These are phyloP conservation scores for Thalassoma bifasciatum DNA, from an alignment of 2,113 vertebrate species.

Conservation along the genomic window DNA sequence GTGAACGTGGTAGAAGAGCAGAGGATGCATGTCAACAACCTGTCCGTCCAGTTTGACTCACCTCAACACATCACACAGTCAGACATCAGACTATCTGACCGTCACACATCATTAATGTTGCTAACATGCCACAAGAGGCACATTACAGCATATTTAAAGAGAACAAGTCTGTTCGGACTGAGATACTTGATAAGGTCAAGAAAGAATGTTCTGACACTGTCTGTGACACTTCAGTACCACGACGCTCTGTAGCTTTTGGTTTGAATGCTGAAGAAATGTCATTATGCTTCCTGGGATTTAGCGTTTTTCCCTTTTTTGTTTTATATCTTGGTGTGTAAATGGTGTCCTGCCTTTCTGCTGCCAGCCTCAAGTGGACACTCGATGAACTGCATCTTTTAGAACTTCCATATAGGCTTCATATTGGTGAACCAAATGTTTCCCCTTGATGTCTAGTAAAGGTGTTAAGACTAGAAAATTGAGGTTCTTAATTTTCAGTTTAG, in stretches of 20 bases:
- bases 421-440: too few relatives aligned
- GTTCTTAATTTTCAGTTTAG: too few relatives aligned
- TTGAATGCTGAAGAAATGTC: background rate
- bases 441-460: too few relatives aligned
- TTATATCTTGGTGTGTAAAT: too few relatives aligned
- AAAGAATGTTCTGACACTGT: background rate
- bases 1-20: conserved; percentile 17
- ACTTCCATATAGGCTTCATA: too few relatives aligned
- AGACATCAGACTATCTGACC: conserved; percentile 30
- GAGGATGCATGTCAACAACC: conserved; percentile 1
- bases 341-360: too few relatives aligned
- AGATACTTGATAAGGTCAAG: conserved; percentile 10
- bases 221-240: background rate
- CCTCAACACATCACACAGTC: background rate
- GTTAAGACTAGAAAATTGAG: too few relatives aligned
- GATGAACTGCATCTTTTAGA: too few relatives aligned
- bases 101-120: background rate
- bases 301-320: too few relatives aligned
- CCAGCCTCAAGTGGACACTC: too few relatives aligned
- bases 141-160: background rate
- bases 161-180: background rate
- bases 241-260: background rate
- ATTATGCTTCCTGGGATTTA: background rate
- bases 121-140: background rate
- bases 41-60: conserved; percentile 37